Evolutionary conservation across 2,113 vertebrate genomes (phyloP).

Genomic region (Potamarius usumacintae): DNA sequence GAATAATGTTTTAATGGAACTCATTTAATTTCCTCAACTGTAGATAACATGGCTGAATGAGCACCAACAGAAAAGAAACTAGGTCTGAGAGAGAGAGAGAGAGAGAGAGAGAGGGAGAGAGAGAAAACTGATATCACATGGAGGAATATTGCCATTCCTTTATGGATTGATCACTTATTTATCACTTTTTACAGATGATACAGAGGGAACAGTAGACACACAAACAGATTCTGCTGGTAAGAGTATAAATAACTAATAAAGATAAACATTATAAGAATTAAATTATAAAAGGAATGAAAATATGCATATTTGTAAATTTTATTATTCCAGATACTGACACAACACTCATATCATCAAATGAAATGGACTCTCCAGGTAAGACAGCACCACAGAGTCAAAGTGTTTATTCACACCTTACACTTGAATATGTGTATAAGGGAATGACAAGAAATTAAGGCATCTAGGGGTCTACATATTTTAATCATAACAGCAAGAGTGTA

Average conservation of each 20-base stretch:
- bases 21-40: background rate
- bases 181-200: background rate
- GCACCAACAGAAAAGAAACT: conserved; percentile 22
- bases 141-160: background rate
- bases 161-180: background rate
- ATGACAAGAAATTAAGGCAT: background rate
- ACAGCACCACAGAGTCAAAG: background rate
- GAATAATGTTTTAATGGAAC: background rate
- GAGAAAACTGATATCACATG: background rate
- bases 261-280: background rate
- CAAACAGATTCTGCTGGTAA: conserved; percentile 10
- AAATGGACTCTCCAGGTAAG: conserved; percentile 21
- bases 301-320: background rate
- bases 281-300: background rate
- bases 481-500: background rate
- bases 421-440: background rate
- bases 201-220: background rate
- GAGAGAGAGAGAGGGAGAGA: conserved; percentile 10
- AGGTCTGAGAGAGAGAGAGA: conserved; percentile 21
- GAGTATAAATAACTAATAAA: background rate
- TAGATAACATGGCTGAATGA: conserved; percentile 25
- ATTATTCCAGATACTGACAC: background rate
- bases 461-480: background rate
- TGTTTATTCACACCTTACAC: no score
- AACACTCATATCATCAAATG: background rate